Percentiles rank a stretch among this genome's conserved stretches.
These are phyloP conservation scores for Hypanus sabinus DNA, from an alignment of 2,113 vertebrate species.

Conservation along the genomic window DNA sequence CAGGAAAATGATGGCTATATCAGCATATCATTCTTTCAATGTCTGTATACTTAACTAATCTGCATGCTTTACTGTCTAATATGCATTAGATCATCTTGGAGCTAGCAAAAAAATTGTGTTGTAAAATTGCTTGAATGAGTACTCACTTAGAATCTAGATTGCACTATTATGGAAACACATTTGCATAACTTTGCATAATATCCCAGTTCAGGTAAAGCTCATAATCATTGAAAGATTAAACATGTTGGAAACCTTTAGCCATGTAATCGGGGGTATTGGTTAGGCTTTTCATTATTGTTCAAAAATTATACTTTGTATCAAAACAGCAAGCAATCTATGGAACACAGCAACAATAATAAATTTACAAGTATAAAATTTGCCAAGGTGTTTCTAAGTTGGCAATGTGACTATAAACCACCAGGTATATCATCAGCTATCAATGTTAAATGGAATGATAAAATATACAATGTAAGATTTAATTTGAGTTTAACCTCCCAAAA, in stretches of 20 bases:
- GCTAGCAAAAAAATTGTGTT: neutral
- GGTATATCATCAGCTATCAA: neutral
- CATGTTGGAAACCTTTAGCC: neutral
- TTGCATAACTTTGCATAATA: neutral
- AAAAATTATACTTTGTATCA: neutral
- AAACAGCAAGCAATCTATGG: neutral
- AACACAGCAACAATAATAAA: neutral
- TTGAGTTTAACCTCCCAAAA: too few relatives aligned
- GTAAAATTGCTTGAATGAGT: constrained; percentile 11
- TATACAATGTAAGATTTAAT: neutral
- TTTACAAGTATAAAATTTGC: neutral
- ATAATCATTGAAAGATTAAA: neutral
- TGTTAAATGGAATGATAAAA: neutral
- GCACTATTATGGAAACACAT: neutral
- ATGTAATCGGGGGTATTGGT: neutral
- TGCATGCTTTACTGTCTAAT: neutral
- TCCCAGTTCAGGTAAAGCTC: neutral
- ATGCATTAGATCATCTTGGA: neutral
- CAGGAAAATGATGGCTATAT: neutral
- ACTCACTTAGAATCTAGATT: neutral
- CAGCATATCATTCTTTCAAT: neutral
- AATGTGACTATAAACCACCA: neutral
- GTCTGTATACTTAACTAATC: neutral
- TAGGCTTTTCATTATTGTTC: neutral
- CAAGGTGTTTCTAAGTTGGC: neutral